These are phyloP conservation scores for Thamnophis elegans DNA, from an alignment of 2,797 vertebrate species.

Conservation along the genomic window DNA sequence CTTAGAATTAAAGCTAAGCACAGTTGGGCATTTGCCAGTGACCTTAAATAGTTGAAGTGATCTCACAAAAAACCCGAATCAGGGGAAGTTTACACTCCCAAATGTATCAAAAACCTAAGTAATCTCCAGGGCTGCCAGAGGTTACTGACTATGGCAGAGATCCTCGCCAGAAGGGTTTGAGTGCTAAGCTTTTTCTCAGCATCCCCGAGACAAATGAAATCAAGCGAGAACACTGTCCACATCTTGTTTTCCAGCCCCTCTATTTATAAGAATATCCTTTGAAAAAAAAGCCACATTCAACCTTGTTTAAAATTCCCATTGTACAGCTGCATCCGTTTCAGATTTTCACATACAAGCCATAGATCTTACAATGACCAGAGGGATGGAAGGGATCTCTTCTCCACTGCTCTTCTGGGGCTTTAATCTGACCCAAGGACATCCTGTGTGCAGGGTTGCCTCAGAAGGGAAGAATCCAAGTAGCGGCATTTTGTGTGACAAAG, in stretches of 20 bases:
- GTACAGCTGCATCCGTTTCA: neutral
- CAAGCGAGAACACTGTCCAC: neutral
- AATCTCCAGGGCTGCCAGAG: neutral
- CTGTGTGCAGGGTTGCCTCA: neutral
- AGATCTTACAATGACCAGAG: neutral
- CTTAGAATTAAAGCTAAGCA: neutral
- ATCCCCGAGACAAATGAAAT: neutral
- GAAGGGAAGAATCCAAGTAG: neutral
- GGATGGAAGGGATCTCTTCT: neutral
- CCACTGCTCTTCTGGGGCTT: neutral
- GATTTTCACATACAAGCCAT: neutral
- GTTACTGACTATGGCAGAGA: neutral
- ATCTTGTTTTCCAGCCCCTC: neutral
- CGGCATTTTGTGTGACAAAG: neutral
- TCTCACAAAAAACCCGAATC: neutral
- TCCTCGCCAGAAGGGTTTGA: too few species aligned
- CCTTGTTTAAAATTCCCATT: neutral
- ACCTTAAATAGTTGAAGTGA: neutral
- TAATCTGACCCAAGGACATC: neutral
- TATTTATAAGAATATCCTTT: neutral
- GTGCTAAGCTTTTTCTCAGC: neutral
- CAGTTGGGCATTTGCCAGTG: neutral
- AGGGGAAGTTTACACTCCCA: too few species aligned
- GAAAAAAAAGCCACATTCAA: neutral
- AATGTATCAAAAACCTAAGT: neutral